Conservation (phyloP, 2,797 vertebrate genomes). For the Trematomus bernacchii region DNA sequence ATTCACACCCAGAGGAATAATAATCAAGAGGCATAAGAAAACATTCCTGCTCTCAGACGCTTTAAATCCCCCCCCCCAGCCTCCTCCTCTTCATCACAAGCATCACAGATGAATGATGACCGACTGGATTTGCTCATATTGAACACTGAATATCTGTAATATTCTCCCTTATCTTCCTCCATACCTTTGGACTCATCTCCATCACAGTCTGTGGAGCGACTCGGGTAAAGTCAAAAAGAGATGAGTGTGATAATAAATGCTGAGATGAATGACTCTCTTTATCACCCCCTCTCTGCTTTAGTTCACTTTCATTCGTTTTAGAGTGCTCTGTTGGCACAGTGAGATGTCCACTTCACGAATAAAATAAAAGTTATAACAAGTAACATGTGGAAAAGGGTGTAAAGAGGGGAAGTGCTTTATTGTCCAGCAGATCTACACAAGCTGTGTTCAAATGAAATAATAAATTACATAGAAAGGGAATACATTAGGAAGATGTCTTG, state of each 20-base stretch:
- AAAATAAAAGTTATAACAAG: background rate
- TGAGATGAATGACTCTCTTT: slow-evolving; percentile 45
- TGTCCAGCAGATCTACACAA: no score
- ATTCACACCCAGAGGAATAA: slow-evolving; percentile 52
- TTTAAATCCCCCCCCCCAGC: slow-evolving; percentile 14
- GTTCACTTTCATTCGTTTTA: slow-evolving; percentile 27
- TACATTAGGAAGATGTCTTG: no score
- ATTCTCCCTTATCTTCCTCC: slow-evolving; percentile 52
- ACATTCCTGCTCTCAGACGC: slow-evolving; percentile 38
- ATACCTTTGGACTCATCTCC: slow-evolving; percentile 36
- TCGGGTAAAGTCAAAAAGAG: slow-evolving; percentile 50
- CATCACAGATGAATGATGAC: slow-evolving; percentile 45
- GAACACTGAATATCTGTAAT: slow-evolving; percentile 52
- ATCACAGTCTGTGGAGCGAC: slow-evolving; percentile 24
- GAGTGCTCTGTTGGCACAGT: slow-evolving; percentile 16
- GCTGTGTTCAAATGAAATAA: no score
- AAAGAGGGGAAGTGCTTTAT: background rate
- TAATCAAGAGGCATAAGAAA: slow-evolving; percentile 56
- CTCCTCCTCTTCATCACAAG: slow-evolving; percentile 29
- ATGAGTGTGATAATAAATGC: slow-evolving; percentile 55
- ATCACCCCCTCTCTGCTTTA: slow-evolving; percentile 5
- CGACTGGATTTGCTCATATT: slow-evolving; percentile 34
- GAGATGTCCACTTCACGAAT: background rate
- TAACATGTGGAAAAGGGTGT: background rate
- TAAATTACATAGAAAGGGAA: no score